Evolutionary conservation across 2,797 vertebrate genomes (phyloP).

Genomic region (Argyrosomus regius): DNA sequence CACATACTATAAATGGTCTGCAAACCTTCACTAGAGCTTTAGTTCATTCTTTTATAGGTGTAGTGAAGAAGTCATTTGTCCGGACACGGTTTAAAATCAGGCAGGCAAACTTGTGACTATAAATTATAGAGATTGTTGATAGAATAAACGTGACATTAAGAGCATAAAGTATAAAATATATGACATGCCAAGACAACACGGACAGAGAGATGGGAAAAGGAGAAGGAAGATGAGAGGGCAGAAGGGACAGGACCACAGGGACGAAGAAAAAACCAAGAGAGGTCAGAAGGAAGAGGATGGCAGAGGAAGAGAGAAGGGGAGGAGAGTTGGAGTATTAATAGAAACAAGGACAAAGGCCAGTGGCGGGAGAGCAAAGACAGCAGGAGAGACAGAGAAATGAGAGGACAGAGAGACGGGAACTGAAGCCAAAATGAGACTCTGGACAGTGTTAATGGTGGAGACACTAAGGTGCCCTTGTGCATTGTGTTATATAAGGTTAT

Average conservation of each 20-base stretch:
- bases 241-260: conserved; percentile 41
- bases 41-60: background rate
- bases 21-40: background rate
- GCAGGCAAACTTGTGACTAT: background rate
- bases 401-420: conserved; percentile 52
- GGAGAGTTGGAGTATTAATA: conserved; percentile 68
- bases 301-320: conserved; percentile 29
- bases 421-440: conserved; percentile 54
- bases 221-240: conserved; percentile 36
- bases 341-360: conserved; percentile 79
- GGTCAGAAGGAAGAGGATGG: conserved; percentile 55
- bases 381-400: conserved; percentile 62
- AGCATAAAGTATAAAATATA: background rate
- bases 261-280: conserved; percentile 29
- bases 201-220: conserved; percentile 24
- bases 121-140: background rate
- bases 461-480: conserved; percentile 62
- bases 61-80: background rate
- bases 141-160: background rate
- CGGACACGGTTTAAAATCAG: background rate
- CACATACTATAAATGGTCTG: background rate
- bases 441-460: conserved; percentile 52
- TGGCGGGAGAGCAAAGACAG: conserved; percentile 66
- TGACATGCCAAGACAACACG: conserved; percentile 5
- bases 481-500: conserved; percentile 52